A percentile compares a stretch with the other conserved stretches of the same genome.
phyloP scores from a whole-genome alignment of 2,797 vertebrate species.

The Pseudochromis fuscus region DNA sequence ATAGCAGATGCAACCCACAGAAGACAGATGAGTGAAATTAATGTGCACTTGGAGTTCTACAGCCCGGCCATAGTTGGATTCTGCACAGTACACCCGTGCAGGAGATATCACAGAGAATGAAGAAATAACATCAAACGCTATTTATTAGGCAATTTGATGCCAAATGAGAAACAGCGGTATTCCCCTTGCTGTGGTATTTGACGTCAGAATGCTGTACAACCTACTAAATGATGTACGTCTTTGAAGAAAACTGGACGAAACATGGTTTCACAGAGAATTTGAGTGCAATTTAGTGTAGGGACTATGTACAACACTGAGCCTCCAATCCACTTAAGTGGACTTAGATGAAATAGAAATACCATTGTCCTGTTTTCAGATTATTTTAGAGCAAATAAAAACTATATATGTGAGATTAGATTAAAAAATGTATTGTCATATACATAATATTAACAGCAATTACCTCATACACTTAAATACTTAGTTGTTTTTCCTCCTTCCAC shows the following conservation, averaged over 20 bases:
- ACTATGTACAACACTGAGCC: not conserved
- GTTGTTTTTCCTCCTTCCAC: too few species aligned
- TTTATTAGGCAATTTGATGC: slow-evolving; percentile 54
- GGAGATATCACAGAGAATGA: slow-evolving; percentile 51
- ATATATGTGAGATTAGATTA: too few species aligned
- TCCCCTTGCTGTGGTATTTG: slow-evolving; percentile 16
- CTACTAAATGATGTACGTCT: slow-evolving; percentile 16
- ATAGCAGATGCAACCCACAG: slow-evolving; percentile 73
- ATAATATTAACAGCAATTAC: too few species aligned
- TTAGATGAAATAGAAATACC: too few species aligned
- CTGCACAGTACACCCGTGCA: slow-evolving; percentile 30
- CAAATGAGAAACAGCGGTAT: slow-evolving; percentile 19
- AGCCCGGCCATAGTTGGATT: slow-evolving; percentile 54
- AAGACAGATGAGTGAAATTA: slow-evolving; percentile 79
- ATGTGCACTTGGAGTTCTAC: slow-evolving; percentile 61
- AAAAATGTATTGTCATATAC: too few species aligned
- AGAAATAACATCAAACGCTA: slow-evolving; percentile 42
- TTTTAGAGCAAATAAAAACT: too few species aligned
- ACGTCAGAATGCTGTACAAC: slow-evolving; percentile 7
- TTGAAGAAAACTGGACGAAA: slow-evolving; percentile 13
- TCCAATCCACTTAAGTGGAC: slow-evolving; percentile 1
- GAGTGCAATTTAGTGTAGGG: not conserved
- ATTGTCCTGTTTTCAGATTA: too few species aligned
- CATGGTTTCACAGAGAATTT: slow-evolving; percentile 18
- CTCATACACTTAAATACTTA: too few species aligned